Evolutionary conservation across 2,888 invertebrate genomes (phyloP), one percentile per base, ranked within the genome.

Genomic region (Diaperis boleti): DNA sequence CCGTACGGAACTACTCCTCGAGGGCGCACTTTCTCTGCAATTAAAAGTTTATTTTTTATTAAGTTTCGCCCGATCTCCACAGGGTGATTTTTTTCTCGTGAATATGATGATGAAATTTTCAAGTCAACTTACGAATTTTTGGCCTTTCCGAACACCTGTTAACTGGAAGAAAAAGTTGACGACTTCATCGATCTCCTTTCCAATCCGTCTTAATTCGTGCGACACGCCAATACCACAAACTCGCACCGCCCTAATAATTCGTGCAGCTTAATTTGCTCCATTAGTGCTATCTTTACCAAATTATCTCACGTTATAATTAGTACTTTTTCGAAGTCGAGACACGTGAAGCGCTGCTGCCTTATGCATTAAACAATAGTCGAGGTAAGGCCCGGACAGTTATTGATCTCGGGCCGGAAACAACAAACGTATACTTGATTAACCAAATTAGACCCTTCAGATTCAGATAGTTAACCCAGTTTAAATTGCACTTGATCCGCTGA

Each of bases 401-500:
- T 41, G 59, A 59, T 59, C 59, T 49, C 31, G 22, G 49, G 15
- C 41, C 39, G 29, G 47, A 61, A 54, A 61, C 54, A 61, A 54
- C 39, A 54, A 45, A 54, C 54, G 18, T 45, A 33, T 13, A 45
- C 44, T 69, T 72, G 69, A 72, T 72, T 72, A 71, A 69, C 67
- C 66, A 72, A 72, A 71, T 72, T 70, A 72, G 69, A 68, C 68
- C 70, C 69, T 69, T 68, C 72, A 71, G 69, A 72, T 71, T 69
- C 69, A 69, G 68, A 70, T 65, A 68, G 69, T 71, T 72, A 66
- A 65, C 64, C 68, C 63, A 64, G 60, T 64, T 59, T 56, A 64
- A 59, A 66, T 67, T 68, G 66, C 57, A 57, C n/a, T 55, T 42
- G 42, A 31, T 55, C 41, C 26, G 55, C n/a, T n/a, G n/a, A n/a